phyloP scores from a whole-genome alignment of 2,888 invertebrate species.

The Molorchus minor region DNA sequence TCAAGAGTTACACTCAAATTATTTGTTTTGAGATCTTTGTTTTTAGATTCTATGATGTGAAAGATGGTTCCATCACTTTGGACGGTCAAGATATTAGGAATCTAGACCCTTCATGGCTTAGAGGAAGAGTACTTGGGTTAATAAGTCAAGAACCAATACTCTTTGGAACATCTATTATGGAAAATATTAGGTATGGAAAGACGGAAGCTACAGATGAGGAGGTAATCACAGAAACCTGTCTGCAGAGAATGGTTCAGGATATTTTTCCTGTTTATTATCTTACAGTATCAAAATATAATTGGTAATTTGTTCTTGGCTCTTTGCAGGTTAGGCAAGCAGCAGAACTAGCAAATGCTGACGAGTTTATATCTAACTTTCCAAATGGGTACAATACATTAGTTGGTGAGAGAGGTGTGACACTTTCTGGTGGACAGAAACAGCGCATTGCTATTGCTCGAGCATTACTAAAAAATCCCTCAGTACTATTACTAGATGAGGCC shows the following conservation, averaged over 20 bases:
- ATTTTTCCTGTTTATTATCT: no score
- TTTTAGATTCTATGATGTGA: slow-evolving; percentile 83
- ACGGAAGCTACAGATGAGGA: slow-evolving; percentile 75
- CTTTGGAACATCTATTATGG: slow-evolving; percentile 89
- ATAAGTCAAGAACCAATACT: slow-evolving; percentile 95
- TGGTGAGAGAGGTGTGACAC: slow-evolving; percentile 90
- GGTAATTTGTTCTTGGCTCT: no score
- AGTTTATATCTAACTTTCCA: slow-evolving; percentile 86
- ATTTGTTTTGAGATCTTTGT: not conserved
- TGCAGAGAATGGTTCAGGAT: no score
- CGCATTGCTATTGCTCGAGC: slow-evolving; percentile 95
- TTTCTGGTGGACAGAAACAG: slow-evolving; percentile 96
- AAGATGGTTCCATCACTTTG: slow-evolving; percentile 75
- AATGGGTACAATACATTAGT: slow-evolving; percentile 85
- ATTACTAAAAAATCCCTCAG: slow-evolving; percentile 86
- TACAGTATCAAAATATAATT: no score
- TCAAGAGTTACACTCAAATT: no score
- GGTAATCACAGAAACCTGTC: no score
- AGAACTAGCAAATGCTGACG: slow-evolving; percentile 87
- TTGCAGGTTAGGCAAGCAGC: slow-evolving; percentile 80
- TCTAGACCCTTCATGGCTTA: slow-evolving; percentile 84
- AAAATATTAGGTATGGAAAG: slow-evolving; percentile 93
- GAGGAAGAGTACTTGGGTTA: slow-evolving; percentile 84
- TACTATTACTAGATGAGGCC: slow-evolving; percentile 92
- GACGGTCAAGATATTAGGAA: slow-evolving; percentile 77